A percentile compares a stretch with the other conserved stretches of the same genome.
phyloP scores from a whole-genome alignment of 2,888 invertebrate genomes.

The Apodemia duryi region DNA sequence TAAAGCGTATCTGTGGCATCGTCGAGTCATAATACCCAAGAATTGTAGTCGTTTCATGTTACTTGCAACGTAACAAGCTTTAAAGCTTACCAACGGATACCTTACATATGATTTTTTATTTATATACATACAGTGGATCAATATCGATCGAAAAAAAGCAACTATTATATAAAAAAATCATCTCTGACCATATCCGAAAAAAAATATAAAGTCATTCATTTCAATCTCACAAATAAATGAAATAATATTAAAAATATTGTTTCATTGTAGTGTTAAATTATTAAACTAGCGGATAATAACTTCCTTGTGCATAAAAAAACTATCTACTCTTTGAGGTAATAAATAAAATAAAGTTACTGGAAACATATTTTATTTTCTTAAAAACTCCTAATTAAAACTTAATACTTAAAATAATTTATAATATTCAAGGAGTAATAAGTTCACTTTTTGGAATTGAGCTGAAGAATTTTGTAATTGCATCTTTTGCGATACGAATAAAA shows the following conservation, averaged over 20 bases:
- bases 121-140: neutral
- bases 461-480: slow-evolving; percentile 47
- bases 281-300: too few relatives aligned
- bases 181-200: too few relatives aligned
- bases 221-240: too few relatives aligned
- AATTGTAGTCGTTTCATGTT: neutral
- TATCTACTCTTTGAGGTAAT: neutral
- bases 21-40: neutral
- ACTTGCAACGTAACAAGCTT: neutral
- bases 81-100: neutral
- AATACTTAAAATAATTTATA: neutral
- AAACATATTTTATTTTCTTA: neutral
- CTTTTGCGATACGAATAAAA: slow-evolving; percentile 35
- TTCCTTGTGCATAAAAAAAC: too few relatives aligned
- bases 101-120: neutral
- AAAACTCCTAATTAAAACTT: neutral
- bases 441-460: slow-evolving; percentile 50
- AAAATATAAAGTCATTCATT: too few relatives aligned
- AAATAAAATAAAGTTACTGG: neutral
- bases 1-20: neutral
- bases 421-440: slow-evolving; percentile 32
- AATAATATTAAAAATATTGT: too few relatives aligned
- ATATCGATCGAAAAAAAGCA: too few relatives aligned
- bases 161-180: too few relatives aligned
- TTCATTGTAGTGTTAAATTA: too few relatives aligned